Base-by-base conservation (phyloP, 2,888 invertebrate genomes). In the Polymixis flavicincta region DNA sequence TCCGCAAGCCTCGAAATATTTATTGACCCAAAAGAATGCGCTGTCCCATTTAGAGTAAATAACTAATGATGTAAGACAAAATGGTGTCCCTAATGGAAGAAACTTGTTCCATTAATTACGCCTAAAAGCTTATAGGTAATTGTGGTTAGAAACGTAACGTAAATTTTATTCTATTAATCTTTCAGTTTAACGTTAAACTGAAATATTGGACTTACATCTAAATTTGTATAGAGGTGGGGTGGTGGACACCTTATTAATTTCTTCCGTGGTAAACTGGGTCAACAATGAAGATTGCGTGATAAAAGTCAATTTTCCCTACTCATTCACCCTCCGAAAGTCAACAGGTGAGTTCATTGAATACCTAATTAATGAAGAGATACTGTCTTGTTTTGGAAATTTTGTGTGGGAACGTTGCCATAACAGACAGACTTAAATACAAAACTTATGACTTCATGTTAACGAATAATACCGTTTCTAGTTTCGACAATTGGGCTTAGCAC, bases 281-380 rank as follows among this genome's bases (percentile, higher is more conserved):
- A 87, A 78, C 73, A 79, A 81, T 66, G 74, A 86, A 76, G 79
- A 79, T 93, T 71, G 94, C 95, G 94, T 95, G 95, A 90, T 92
- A 82, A 84, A 76, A 85, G 80, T 83, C 89, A 89, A 89, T 93
- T 89, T 87, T 88, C 89, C 89, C 84, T 83, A 88, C 82, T 78
- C 86, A 83, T 82, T 88, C 86, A 80, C 90, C 90, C 89, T 84
- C 86, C 78, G 77, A 85, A 84, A 88, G 86, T 89, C 95, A 95
- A 95, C 95, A 95, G 94, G 95, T 95, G 94, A 87, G 90, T 88
- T 87, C 87, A 90, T 90, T 94, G 92, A 93, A 94, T 94, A n/a
- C n/a, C n/a, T n/a, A 93, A 92, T 92, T 93, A 93, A 94, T 91
- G 88, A 89, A 89, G 86, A 86, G 85, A 80, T 82, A 87, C 69